Evolutionary conservation across 2,113 vertebrate genomes (phyloP), one percentile per base, ranked within the genome.

Genomic region (Cyprichromis sp.): DNA sequence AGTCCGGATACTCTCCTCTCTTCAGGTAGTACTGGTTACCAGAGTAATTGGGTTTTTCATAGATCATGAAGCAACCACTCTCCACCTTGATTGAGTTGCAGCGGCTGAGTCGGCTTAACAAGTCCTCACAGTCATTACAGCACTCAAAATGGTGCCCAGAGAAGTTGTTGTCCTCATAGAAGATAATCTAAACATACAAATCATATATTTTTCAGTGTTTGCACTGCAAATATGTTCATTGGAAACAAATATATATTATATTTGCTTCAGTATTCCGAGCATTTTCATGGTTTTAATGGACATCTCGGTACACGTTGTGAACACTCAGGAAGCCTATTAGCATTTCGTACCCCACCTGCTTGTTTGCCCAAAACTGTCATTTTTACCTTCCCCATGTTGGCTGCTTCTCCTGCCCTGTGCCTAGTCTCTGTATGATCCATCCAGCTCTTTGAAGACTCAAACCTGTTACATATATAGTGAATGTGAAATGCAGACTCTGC

Each of bases 61-160:
- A 95, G 78, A 96, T 83, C 95, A 96, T 94, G 90, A 95, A 96
- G 87, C 93, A 92, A 79, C 96, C 94, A 8, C 86, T 93, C 82
- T 95, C 92, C 90, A 96, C 94, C 81, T 36, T 83, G 83, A 96
- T 94, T 45, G 96, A 96, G 87, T 78, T 93, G 68, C 96, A 96
- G 76, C 42, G 14, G 40, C 45, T 88, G 12, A 96, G 87, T 36
- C 63, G 50, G 59, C 85, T 81, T 42, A 81, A 78, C 89, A 96
- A 63, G 87, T 96, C 94, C 1, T 73, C 53, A 68, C 91, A 95
- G 78, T 96, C 94, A 9, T 3, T 19, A 81, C 24, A 76, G 87
- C 93, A 95, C 73, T 95, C 95, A 84, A 93, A 86, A 19, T 73
- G 85, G 5, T 8, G 12, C 13, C 96, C 95, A n/a, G 73, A 80